Percentiles rank a stretch among this genome's conserved stretches.
These are phyloP conservation scores for Elmis aenea DNA, from an alignment of 2,888 invertebrate species.

Conservation along the genomic window DNA sequence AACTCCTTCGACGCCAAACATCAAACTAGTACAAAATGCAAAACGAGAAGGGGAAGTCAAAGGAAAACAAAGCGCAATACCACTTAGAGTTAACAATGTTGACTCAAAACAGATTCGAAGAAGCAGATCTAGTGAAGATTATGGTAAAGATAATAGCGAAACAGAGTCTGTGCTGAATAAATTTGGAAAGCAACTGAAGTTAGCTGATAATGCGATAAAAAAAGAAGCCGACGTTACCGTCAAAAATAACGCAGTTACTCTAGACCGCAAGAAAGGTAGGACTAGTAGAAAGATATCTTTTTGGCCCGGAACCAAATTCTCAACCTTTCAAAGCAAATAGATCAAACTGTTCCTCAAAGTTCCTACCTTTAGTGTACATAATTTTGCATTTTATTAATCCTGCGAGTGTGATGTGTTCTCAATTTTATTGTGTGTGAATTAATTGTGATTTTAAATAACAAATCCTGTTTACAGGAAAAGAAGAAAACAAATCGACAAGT, in stretches of 20 bases:
- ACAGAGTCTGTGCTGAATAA: constrained; percentile 42
- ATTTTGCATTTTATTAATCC: constrained; percentile 5
- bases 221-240: constrained; percentile 20
- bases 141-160: constrained; percentile 44
- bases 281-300: constrained; percentile 67
- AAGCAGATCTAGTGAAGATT: constrained; percentile 40
- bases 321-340: constrained; percentile 34
- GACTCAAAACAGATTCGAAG: constrained; percentile 17
- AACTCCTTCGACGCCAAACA: constrained; percentile 53
- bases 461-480: constrained; percentile 37
- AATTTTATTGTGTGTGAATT: constrained; percentile 15
- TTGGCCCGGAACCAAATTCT: constrained; percentile 66
- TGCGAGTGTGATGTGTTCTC: constrained; percentile 12
- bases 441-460: constrained; percentile 23
- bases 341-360: constrained; percentile 5
- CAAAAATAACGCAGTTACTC: constrained; percentile 29
- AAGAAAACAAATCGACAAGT: constrained; percentile 25
- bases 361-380: constrained; percentile 11
- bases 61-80: constrained; percentile 15
- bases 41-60: constrained; percentile 8
- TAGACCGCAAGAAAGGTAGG: constrained; percentile 61
- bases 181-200: constrained; percentile 37
- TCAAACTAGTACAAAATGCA: constrained; percentile 24
- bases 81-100: constrained; percentile 12
- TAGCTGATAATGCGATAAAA: constrained; percentile 22